Base-by-base conservation (phyloP, 2,888 invertebrate genomes). In the Bugulina stolonifera region DNA sequence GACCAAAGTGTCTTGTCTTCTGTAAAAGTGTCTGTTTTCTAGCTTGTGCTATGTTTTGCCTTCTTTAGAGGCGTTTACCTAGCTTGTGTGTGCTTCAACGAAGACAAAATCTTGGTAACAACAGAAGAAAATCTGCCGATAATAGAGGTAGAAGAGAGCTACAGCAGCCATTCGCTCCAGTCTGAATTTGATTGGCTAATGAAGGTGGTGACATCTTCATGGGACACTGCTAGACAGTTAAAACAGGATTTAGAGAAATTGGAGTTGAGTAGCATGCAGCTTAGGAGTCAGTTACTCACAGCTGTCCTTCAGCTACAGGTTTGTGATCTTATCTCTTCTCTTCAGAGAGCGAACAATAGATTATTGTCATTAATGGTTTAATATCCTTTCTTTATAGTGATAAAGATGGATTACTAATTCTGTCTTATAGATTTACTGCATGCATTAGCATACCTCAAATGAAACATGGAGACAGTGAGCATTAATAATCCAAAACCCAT, bases 101-200 rank as follows among this genome's bases (percentile, higher is more conserved):
- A 97, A 81, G 96, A 98, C 84, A 93, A 93, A 83, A 91, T 99
- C 71, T 87, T 98, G 79, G 93, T 96, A 73, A 98, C 98, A 52
- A 94, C 94, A 78, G 98, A 98, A 85, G 98, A 99, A 83, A 94
- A 93, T 84, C 87, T 98, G 74, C 98, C 98, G 0, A 93, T 96
- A 74, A 92, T 98, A 79, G 96, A 97, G 87, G 93, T 98, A 71
- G 97, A 97, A 83, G 97, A 97, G 85, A 93, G 93, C 43, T 95
- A 93, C 84, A 93, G 94, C 64, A 92, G 80, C 10, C 92, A 93
- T 76, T 78, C 79, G 57, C 90, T 96, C 75, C 91, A 94, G 83
- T 90, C 90, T 74, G 98, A 98, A 85, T 93, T 95, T 85, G 93
- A 97, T 83, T 99, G 98, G 98, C 88, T 98, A 32, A 94, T 98